Base-by-base conservation (phyloP, 1,140 invertebrate genomes). In the Scaptomyza graminum region DNA sequence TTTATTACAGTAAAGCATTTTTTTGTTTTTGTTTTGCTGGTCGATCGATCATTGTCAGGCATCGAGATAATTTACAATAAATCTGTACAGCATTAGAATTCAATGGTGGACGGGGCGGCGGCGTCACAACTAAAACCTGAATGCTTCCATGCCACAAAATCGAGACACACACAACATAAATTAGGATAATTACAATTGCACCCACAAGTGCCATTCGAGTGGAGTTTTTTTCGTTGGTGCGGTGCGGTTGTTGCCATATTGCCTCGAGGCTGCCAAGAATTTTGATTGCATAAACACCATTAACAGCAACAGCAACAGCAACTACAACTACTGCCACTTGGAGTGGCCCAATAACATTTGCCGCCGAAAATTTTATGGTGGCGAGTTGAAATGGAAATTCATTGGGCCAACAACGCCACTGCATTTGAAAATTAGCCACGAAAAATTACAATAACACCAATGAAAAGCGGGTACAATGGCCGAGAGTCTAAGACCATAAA, bases 151-250 rank as follows among this genome's bases (percentile, higher is more conserved):
- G 62, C 63, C 31, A 34, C 31, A 34, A 66, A 65, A 74, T 39
- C 49, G 47, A 73, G 56, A 62, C 46, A 37, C 64, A 67, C 49
- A 79, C 79, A 88, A 88, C 83, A 88, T 88, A 88, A 88, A 89
- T 88, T 88, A 83, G 84, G 83, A 88, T 88, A 88, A 88, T 88
- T 88, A 88, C 83, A 83, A 88, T 88, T 88, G 83, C 83, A 88
- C 83, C 83, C 83, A 88, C 83, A 88, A 88, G 84, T 88, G 84
- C 79, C 79, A 88, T 88, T 88, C 64, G 75, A 76, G 62, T 51
- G 49, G 59, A 22, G 18, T 22, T 22, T 22, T 22, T 22, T 34
- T 34, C 2, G 31, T 9, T 34, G 31, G 52, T 50, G 65, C 18
- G 47, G 18, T 52, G 56, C 28, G 28, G 28, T 74, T 61, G 5